Base-by-base conservation (phyloP, 2,888 invertebrate genomes). In the Tetropium fuscum region DNA sequence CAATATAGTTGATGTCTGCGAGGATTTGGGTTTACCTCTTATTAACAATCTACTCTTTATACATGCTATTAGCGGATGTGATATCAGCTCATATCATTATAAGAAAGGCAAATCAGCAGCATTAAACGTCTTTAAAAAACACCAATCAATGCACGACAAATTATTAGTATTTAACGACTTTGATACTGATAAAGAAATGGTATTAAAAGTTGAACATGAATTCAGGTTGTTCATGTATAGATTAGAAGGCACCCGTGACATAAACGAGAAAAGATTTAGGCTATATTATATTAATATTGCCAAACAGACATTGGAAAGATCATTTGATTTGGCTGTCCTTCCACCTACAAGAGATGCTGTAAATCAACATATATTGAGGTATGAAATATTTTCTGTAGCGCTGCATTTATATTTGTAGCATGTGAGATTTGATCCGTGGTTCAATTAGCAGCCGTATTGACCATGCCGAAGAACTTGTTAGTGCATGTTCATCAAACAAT, bases 401-500 rank as follows among this genome's bases (percentile, higher is more conserved):
- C n/a, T n/a, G n/a, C n/a, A n/a, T n/a, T n/a, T n/a, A n/a, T n/a
- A n/a, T n/a, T n/a, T n/a, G n/a, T n/a, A n/a, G n/a, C n/a, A n/a
- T n/a, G n/a, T n/a, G n/a, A n/a, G n/a, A n/a, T n/a, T n/a, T n/a
- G n/a, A n/a, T n/a, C n/a, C n/a, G 43, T 43, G 25, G 2, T 15
- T 43, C 15, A 43, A 25, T 43, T 25, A 43, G 6, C 43, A 15
- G 6, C 19, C 15, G 13, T 25, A 27, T 43, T 10, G 41, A 43
- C 5, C 13, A 43, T 43, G 43, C 7, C 25, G 25, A 43, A 27
- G 15, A 43, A 43, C 25, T 43, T 15, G 13, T 43, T 27, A 13
- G 15, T 15, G 8, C 22, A 25, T 43, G 43, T 43, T n/a, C 27
- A 25, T 22, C 43, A 25, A n/a, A 43, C 43, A 43, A 43, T 43